Percentiles rank a stretch among this genome's conserved stretches.
phyloP scores from a whole-genome alignment of 2,797 vertebrate genomes.

The Poliocrania exsul region DNA sequence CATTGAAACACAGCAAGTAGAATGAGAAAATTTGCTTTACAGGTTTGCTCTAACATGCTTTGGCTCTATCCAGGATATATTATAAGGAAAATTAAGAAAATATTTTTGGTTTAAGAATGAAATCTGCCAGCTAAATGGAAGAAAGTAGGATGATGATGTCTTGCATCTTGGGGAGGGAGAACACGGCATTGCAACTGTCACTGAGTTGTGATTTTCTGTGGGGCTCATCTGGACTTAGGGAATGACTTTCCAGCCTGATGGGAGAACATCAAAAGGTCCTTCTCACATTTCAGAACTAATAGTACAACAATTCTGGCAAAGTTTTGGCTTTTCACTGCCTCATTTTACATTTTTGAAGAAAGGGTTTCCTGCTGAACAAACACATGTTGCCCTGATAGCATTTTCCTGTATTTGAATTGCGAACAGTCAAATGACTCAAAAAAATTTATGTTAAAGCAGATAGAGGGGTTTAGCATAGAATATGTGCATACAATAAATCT shows the following conservation, averaged over 20 bases:
- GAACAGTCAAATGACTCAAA: conserved; percentile 28
- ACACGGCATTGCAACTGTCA: neutral
- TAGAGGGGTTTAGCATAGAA: conserved; percentile 11
- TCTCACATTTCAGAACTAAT: neutral
- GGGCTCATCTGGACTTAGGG: neutral
- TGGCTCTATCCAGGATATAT: neutral
- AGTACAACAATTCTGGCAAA: neutral
- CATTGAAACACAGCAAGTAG: neutral
- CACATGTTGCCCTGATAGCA: conserved; percentile 22
- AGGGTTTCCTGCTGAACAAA: conserved; percentile 47
- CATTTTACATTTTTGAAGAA: conserved; percentile 29
- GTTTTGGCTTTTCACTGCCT: conserved; percentile 22
- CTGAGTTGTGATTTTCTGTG: neutral
- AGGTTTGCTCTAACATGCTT: neutral
- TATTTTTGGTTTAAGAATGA: neutral
- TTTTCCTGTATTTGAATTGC: conserved; percentile 59
- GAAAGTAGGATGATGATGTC: neutral
- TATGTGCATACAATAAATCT: conserved; percentile 25
- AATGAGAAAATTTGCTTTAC: neutral
- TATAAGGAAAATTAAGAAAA: neutral
- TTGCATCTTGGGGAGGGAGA: neutral
- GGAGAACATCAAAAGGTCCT: neutral
- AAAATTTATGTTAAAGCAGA: conserved; percentile 37
- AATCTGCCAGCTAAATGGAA: neutral
- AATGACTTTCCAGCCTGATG: neutral